Evolutionary conservation across 1,140 invertebrate species (phyloP), one percentile per base, ranked within the genome.

Genomic region (Zaprionus lachaisei): DNA sequence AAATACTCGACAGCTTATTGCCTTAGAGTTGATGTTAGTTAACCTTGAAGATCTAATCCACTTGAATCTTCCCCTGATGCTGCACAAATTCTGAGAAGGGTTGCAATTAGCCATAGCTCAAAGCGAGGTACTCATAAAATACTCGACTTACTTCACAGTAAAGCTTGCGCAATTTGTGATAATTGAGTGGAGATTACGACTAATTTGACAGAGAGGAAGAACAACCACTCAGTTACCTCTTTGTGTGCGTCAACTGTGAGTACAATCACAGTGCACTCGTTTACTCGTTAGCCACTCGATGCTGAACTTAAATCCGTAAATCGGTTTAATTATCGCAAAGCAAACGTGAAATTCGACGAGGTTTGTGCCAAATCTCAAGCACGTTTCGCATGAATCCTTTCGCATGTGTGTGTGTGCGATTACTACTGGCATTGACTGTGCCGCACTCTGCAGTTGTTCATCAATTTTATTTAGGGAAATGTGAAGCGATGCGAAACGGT

Each of bases 381-480:
- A 17, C n/a, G 41, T 17, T n/a, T 17, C 38, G 15, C 41, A 17
- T 9, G n/a, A 51, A 51, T 51, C 47, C 11, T 51, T 14, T 22
- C 12, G 5, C 20, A 14, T 3, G 17, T 14, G 4, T 24, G 31
- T 22, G 17, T 41, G 58, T 61, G 56, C 65, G 15, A 14, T 34
- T 26, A 74, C 72, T 63, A 37, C 5, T 44, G 38, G 15, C 49
- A 22, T 9, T 4, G 2, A 74, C 49, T 74, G 72, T 71, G 14
- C n/a, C 2, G 41, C 7, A 15, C 15, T n/a, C 4, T 37, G 34
- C 31, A 37, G 24, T 28, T 58, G 61, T 69, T 74, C 66, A 74
- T 74, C 66, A 70, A 63, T 70, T 47, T 31, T 56, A 62, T 62
- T 74, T 69, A 37, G 72, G 56, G n/a, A 54, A 58, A 69, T 74